phyloP scores from a whole-genome alignment of 2,888 invertebrate species.

The Epinotia brunnichana region DNA sequence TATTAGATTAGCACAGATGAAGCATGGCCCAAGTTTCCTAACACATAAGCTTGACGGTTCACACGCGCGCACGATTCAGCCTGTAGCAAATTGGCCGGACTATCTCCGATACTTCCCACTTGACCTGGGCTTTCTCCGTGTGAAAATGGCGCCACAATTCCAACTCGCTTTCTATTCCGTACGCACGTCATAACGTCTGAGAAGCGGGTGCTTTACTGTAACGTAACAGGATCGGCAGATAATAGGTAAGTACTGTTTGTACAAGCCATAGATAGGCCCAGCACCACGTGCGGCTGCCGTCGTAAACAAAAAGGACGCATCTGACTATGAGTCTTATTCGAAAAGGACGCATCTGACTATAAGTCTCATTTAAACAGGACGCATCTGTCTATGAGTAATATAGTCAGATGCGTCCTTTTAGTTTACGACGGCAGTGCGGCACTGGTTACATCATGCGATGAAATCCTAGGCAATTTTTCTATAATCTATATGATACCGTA shows the following conservation, averaged over 20 bases:
- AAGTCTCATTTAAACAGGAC: too few species aligned
- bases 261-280: not conserved
- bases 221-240: conserved; percentile 11
- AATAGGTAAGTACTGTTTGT: not conserved
- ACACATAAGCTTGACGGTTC: conserved; percentile 26
- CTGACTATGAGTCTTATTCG: too few species aligned
- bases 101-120: conserved; percentile 55
- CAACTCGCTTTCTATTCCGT: conserved; percentile 44
- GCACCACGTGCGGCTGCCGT: too few species aligned
- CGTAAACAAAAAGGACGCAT: too few species aligned
- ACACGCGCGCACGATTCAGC: conserved; percentile 40
- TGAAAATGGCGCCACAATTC: conserved; percentile 54
- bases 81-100: conserved; percentile 56
- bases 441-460: too few species aligned
- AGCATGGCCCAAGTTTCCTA: conserved; percentile 21
- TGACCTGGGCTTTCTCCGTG: conserved; percentile 60
- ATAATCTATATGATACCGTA: not conserved
- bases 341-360: too few species aligned
- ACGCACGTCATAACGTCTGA: conserved; percentile 37
- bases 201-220: conserved; percentile 27
- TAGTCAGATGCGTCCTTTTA: too few species aligned
- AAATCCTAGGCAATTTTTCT: not conserved
- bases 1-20: conserved; percentile 3
- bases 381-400: too few species aligned
- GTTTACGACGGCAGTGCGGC: too few species aligned